A percentile compares a stretch with the other conserved stretches of the same genome.
Evolutionary conservation across 2,113 vertebrate species (phyloP).

Genomic region (Pollimyrus isidori): DNA sequence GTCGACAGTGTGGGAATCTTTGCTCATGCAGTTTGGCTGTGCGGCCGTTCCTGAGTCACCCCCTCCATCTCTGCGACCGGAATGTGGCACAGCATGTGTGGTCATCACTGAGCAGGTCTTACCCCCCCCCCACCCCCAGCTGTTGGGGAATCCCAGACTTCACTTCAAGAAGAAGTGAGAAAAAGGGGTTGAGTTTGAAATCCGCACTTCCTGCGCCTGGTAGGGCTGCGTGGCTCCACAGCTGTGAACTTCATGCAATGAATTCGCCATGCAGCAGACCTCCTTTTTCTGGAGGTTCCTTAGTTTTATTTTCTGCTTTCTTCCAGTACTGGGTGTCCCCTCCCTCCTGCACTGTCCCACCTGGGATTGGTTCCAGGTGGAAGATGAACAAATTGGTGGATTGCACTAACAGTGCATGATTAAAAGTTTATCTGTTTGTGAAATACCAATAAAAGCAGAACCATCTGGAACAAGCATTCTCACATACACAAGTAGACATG

Average conservation of each 20-base stretch:
- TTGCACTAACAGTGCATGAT: neutral
- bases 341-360: neutral
- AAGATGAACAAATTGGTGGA: neutral
- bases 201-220: neutral
- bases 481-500: neutral
- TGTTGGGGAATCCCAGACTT: constrained; percentile 8
- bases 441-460: neutral
- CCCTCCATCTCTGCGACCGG: neutral
- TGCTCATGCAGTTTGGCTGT: neutral
- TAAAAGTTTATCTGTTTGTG: neutral
- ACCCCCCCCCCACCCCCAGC: neutral
- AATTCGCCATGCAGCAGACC: neutral
- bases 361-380: neutral
- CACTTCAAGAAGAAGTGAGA: constrained; percentile 14
- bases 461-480: too few relatives aligned
- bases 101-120: neutral
- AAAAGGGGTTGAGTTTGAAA: neutral
- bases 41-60: neutral
- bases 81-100: neutral
- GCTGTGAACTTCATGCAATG: neutral
- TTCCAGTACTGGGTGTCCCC: neutral
- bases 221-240: neutral
- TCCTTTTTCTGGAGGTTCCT: neutral
- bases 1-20: neutral
- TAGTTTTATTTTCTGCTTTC: neutral